Conservation (phyloP, 1,140 invertebrate species). For the Adoxophyes honmai region DNA sequence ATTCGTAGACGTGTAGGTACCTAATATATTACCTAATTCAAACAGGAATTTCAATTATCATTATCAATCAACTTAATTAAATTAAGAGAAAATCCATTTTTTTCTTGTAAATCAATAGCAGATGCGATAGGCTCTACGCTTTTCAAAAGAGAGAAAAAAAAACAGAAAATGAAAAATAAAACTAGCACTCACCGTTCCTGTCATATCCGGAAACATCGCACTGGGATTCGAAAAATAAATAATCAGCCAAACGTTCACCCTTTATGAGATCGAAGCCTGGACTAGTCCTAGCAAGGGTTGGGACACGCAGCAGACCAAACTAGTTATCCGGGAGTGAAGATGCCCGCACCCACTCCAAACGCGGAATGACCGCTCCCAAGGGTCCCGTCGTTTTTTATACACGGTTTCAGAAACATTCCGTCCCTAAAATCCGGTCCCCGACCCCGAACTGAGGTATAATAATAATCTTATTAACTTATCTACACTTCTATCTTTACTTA, state of each 20-base stretch:
- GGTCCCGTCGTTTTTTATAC: slow-evolving; percentile 70
- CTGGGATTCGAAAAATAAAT: slow-evolving; percentile 24
- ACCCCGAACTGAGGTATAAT: slow-evolving; percentile 63
- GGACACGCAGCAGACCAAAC: slow-evolving; percentile 35
- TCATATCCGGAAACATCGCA: slow-evolving; percentile 41
- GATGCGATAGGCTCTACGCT: too few relatives aligned
- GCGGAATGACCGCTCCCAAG: slow-evolving; percentile 64
- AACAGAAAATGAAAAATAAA: slow-evolving; percentile 16
- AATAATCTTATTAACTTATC: slow-evolving; percentile 76
- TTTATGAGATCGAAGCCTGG: slow-evolving; percentile 18
- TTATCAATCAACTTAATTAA: too few relatives aligned
- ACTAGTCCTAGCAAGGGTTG: slow-evolving; percentile 27
- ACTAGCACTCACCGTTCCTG: slow-evolving; percentile 36
- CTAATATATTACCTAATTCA: too few relatives aligned
- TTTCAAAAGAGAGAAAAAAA: too few relatives aligned
- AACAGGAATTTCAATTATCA: too few relatives aligned
- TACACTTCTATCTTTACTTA: slow-evolving; percentile 73
- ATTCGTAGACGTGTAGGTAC: too few relatives aligned
- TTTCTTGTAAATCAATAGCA: too few relatives aligned
- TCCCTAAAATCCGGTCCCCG: slow-evolving; percentile 64
- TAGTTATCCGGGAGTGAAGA: slow-evolving; percentile 43
- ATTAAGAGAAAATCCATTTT: too few relatives aligned
- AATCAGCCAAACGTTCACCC: slow-evolving; percentile 29
- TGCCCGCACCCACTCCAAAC: slow-evolving; percentile 56
- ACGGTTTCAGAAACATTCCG: slow-evolving; percentile 69